phyloP scores from a whole-genome alignment of 2,797 vertebrate genomes.

The Amblyraja radiata region DNA sequence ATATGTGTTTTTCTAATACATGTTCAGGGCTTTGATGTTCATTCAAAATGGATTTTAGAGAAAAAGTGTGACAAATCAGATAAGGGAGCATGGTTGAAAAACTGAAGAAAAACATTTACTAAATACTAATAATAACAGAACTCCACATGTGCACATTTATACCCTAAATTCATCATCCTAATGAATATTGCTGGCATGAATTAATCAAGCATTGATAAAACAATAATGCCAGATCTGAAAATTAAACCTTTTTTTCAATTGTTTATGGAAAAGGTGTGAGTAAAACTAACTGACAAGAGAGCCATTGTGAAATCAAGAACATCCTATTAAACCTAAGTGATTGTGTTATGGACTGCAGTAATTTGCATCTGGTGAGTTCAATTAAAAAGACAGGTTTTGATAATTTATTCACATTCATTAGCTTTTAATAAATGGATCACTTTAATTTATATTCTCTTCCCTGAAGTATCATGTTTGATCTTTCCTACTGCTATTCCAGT shows the following conservation, averaged over 20 bases:
- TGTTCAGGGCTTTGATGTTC: too few species aligned
- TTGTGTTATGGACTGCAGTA: not conserved
- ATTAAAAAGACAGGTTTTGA: not conserved
- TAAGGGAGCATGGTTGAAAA: too few species aligned
- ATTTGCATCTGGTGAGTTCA: not conserved
- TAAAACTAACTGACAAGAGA: not conserved
- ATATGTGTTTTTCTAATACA: too few species aligned
- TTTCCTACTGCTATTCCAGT: not conserved
- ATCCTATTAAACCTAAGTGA: too few species aligned
- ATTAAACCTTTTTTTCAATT: not conserved
- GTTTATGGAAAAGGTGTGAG: not conserved
- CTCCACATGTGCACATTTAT: not conserved
- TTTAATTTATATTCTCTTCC: not conserved
- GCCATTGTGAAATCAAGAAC: not conserved
- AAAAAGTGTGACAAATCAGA: too few species aligned
- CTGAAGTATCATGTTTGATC: not conserved
- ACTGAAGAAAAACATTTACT: not conserved
- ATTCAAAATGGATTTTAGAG: too few species aligned
- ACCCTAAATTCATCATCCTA: not conserved
- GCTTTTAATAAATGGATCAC: not conserved
- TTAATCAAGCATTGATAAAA: not conserved
- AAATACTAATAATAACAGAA: too few species aligned
- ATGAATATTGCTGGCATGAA: not conserved
- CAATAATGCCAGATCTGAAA: not conserved
- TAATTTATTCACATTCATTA: constrained; percentile 5